Base-by-base conservation (phyloP, 2,888 invertebrate species). In the Acronicta aceris region DNA sequence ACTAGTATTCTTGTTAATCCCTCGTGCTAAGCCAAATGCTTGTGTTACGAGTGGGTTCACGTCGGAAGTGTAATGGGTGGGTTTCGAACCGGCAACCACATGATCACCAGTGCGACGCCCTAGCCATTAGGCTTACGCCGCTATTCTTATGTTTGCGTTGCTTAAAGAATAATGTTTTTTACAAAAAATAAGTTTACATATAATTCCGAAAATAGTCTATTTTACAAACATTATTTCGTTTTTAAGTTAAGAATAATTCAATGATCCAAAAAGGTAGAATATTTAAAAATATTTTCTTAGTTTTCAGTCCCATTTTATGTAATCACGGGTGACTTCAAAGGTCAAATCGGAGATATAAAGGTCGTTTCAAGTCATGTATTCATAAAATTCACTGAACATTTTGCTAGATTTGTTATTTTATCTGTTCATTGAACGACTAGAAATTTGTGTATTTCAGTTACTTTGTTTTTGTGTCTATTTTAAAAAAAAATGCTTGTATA, bases 331-430 rank as follows among this genome's bases (percentile, higher is more conserved):
- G 13, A 27, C 15, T 17, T n/a, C 9, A 2, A 33, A 17, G 16
- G 40, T 51, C 40, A 15, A 5, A 38, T 9, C 10, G 12, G 21
- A 25, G 8, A 53, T 53, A 17, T 2, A 46, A 46, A 27, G n/a
- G 25, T 25, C 38, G 12, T 63, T n/a, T 8, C 38, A n/a, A 36
- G 33, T 46, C 9, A 33, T 25, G 15, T 25, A 48, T 53, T 51
- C 27, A 36, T 10, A 16, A 33, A 13, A 21, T 41, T 43, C 45
- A 58, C 6, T 52, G 38, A 55, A 63, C 40, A 46, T 33, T n/a
- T 5, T 38, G 10, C 25, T 25, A 27, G 8, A 60, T 43, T 50
- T 45, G 6, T 42, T 56, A 27, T 53, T 21, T 49, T n/a, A 56
- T 51, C 10, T 46, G 36, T 56, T 50, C 54, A 40, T 46, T 38